phyloP scores from a whole-genome alignment of 2,113 vertebrate genomes.

The Poeciliopsis occidentalis region DNA sequence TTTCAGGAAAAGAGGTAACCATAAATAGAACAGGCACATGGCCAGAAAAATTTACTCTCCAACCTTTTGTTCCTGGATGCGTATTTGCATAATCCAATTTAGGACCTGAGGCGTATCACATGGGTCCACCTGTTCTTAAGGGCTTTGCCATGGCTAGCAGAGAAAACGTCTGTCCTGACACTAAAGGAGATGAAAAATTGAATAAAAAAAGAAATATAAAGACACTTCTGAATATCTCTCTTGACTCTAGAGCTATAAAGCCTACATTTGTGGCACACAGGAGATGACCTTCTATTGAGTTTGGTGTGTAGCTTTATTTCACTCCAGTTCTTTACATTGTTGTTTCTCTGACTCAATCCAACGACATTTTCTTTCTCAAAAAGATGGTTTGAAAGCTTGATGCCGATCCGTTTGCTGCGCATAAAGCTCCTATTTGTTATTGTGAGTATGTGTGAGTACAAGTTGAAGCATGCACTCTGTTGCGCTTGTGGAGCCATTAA shows the following conservation, averaged over 20 bases:
- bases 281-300: neutral
- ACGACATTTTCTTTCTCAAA: neutral
- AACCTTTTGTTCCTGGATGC: slow-evolving; percentile 13
- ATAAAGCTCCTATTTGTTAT: slow-evolving; percentile 1
- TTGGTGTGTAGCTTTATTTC: neutral
- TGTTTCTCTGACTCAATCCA: slow-evolving; percentile 1
- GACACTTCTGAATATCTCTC: neutral
- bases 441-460: slow-evolving; percentile 14
- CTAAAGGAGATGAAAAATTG: neutral
- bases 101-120: slow-evolving; percentile 53
- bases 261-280: neutral
- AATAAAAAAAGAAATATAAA: neutral
- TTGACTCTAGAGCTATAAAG: neutral
- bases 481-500: slow-evolving; percentile 41
- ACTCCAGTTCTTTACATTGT: neutral
- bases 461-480: slow-evolving; percentile 41
- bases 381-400: neutral
- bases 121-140: slow-evolving; percentile 39
- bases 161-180: slow-evolving; percentile 6
- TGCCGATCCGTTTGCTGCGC: neutral
- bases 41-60: slow-evolving; percentile 41
- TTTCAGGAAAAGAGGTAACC: neutral
- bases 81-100: slow-evolving; percentile 72
- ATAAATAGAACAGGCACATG: slow-evolving; percentile 5
- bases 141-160: slow-evolving; percentile 22